Conservation (phyloP, 2,113 vertebrate species). For the Haliaeetus leucogaster region DNA sequence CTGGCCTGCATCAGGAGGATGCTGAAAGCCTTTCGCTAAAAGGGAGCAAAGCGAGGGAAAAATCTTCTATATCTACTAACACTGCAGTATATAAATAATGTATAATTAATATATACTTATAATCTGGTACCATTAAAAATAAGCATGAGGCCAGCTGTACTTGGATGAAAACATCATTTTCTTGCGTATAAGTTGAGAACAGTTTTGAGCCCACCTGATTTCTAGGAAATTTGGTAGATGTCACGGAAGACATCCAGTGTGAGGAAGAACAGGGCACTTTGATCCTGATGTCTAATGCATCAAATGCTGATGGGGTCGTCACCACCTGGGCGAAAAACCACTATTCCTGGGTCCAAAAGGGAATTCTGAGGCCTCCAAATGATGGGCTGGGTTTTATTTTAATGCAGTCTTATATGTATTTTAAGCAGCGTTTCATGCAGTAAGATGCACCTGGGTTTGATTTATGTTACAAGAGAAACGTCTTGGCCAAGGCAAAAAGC, state of each 20-base stretch:
- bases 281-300: background rate
- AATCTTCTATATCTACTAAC: fast-evolving
- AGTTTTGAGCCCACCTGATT: background rate
- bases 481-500: background rate
- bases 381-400: background rate
- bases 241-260: background rate
- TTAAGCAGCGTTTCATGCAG: background rate
- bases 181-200: background rate
- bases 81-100: too few relatives aligned
- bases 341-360: background rate
- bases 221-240: background rate
- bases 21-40: background rate
- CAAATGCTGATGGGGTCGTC: background rate
- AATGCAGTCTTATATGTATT: background rate
- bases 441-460: background rate
- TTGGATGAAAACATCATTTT: background rate
- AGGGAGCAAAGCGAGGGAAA: background rate
- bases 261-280: background rate
- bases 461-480: background rate
- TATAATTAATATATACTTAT: fast-evolving
- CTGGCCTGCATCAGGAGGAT: background rate
- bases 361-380: background rate
- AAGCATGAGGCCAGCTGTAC: background rate
- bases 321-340: background rate
- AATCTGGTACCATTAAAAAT: background rate